Evolutionary conservation across 2,113 vertebrate species (phyloP).

Genomic region (Hyperoodon ampullatus): DNA sequence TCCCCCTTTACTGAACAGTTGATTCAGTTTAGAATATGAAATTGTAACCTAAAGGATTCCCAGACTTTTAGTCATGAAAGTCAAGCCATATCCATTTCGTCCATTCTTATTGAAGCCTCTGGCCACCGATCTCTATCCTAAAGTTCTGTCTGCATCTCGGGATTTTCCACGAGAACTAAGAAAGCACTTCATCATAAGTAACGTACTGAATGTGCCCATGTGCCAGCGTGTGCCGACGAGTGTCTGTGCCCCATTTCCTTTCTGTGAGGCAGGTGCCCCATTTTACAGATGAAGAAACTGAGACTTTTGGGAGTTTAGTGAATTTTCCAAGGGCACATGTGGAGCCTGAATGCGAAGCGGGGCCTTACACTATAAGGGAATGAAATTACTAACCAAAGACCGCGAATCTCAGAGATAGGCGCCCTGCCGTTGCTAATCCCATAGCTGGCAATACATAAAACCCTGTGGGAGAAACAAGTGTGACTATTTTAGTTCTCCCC

Average conservation of each 20-base stretch:
- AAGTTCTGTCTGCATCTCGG: background rate
- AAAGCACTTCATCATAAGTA: rapidly evolving
- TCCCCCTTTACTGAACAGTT: background rate
- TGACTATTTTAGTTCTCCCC: rapidly evolving
- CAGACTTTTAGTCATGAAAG: background rate
- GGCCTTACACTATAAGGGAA: rapidly evolving
- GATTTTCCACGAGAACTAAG: background rate
- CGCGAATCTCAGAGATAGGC: rapidly evolving
- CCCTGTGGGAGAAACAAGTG: background rate
- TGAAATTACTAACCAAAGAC: background rate
- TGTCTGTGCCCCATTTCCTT: rapidly evolving
- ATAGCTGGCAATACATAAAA: background rate
- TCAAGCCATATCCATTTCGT: rapidly evolving
- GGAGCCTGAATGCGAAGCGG: rapidly evolving
- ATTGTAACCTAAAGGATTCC: background rate
- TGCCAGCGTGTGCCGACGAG: rapidly evolving
- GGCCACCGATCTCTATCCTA: too few species aligned
- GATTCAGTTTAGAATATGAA: background rate
- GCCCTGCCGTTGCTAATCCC: background rate
- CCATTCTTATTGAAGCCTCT: background rate
- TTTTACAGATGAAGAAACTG: background rate
- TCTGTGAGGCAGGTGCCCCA: rapidly evolving
- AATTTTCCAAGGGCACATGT: background rate
- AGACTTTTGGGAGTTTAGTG: background rate
- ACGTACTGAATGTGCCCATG: rapidly evolving